Evolutionary conservation across 2,888 invertebrate species (phyloP).

Genomic region (Ommatoiulus sabulosus): DNA sequence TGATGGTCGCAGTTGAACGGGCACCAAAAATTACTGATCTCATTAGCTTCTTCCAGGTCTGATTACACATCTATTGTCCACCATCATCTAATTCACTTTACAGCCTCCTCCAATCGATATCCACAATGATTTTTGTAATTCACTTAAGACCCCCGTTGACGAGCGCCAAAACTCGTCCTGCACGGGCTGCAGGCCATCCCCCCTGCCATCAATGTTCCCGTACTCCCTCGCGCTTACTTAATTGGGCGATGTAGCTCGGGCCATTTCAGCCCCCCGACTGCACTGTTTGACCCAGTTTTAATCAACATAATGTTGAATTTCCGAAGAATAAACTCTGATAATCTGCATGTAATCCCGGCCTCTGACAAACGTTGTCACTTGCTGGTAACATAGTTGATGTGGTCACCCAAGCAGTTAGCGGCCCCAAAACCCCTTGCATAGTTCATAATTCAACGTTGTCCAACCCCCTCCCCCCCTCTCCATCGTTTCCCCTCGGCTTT

Average conservation of each 20-base stretch:
- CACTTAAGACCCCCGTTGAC: conserved; percentile 53
- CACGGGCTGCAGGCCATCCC: conserved; percentile 35
- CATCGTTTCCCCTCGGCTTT: conserved; percentile 9
- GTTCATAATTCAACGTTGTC: conserved; percentile 31
- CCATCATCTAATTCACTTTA: conserved; percentile 55
- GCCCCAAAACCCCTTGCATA: conserved; percentile 14
- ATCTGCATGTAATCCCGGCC: conserved; percentile 55
- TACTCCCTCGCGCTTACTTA: conserved; percentile 45
- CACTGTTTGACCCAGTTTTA: conserved; percentile 53
- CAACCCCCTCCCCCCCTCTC: neutral
- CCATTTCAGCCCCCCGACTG: conserved; percentile 45
- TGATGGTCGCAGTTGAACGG: conserved; percentile 51
- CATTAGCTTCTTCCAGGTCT: conserved; percentile 58
- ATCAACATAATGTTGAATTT: conserved; percentile 55
- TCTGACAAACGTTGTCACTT: conserved; percentile 54
- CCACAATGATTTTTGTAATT: conserved; percentile 54
- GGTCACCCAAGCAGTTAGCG: conserved; percentile 48
- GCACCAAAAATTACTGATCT: conserved; percentile 57
- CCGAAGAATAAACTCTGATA: conserved; percentile 53
- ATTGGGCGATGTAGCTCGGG: conserved; percentile 50
- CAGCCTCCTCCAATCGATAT: conserved; percentile 54
- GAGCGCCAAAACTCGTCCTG: conserved; percentile 30
- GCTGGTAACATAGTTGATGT: conserved; percentile 49
- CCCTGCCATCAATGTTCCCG: conserved; percentile 49
- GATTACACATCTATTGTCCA: conserved; percentile 59